Conservation (phyloP, 1,140 invertebrate genomes). For the Drosophila virilis region DNA sequence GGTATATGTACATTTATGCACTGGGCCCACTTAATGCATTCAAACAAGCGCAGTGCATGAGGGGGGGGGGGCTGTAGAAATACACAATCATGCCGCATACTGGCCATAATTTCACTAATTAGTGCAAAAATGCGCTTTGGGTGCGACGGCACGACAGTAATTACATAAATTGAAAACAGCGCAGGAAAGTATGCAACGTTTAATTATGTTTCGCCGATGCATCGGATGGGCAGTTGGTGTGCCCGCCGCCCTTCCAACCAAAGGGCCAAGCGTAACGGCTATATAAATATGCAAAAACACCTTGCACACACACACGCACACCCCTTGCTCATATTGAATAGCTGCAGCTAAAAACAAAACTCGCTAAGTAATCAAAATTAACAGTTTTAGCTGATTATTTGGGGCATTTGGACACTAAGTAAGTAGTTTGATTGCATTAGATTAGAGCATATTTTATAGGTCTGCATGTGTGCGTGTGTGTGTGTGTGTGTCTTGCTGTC, state of each 20-base stretch:
- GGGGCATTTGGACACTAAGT: slow-evolving; percentile 21
- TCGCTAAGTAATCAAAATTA: slow-evolving; percentile 19
- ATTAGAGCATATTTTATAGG: slow-evolving; percentile 23
- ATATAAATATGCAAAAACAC: slow-evolving; percentile 4
- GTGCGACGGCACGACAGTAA: slow-evolving; percentile 54
- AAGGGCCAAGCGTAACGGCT: neutral
- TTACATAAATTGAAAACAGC: slow-evolving; percentile 67
- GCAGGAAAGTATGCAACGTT: slow-evolving; percentile 70
- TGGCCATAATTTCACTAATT: slow-evolving; percentile 66
- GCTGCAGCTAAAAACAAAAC: slow-evolving; percentile 36
- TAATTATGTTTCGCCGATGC: slow-evolving; percentile 53
- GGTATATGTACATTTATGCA: neutral
- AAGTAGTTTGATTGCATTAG: slow-evolving; percentile 22
- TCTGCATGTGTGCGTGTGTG: slow-evolving; percentile 8
- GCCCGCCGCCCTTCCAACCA: neutral
- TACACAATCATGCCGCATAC: slow-evolving; percentile 27
- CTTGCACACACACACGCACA: slow-evolving; percentile 1
- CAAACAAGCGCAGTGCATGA: slow-evolving; percentile 9
- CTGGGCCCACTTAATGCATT: slow-evolving; percentile 26
- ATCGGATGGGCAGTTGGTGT: neutral
- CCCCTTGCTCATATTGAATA: neutral
- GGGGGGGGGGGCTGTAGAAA: slow-evolving; percentile 6
- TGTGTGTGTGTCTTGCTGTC: slow-evolving; percentile 1
- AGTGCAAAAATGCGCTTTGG: slow-evolving; percentile 68
- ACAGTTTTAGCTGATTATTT: slow-evolving; percentile 11